A percentile compares a stretch with the other conserved stretches of the same genome.
Conservation (phyloP, 2,113 vertebrate species). For the Pseudopipra pipra region DNA sequence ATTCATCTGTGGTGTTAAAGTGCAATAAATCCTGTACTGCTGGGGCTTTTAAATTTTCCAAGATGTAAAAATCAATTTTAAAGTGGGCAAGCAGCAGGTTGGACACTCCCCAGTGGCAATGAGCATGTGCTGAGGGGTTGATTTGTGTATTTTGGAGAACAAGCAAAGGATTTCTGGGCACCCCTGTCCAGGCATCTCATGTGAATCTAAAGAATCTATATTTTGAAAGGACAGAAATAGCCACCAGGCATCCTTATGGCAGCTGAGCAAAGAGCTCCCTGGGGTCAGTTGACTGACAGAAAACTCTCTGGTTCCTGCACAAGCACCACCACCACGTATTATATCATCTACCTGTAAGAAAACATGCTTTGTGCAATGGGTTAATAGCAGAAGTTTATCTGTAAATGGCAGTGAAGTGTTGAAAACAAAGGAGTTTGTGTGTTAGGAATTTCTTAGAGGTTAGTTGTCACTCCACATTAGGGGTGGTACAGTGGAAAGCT, state of each 20-base stretch:
- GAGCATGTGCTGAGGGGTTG: neutral
- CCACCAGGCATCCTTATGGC: neutral
- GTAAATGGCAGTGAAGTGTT: neutral
- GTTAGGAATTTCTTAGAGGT: neutral
- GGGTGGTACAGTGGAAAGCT: neutral
- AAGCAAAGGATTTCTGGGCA: neutral
- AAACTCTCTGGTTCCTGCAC: neutral
- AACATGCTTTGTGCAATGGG: neutral
- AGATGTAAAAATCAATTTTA: neutral
- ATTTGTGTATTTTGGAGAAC: neutral
- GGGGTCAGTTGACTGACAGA: neutral
- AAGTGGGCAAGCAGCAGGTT: neutral
- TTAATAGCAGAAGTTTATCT: neutral
- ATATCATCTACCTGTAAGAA: neutral
- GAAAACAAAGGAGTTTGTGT: neutral
- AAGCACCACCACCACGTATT: neutral
- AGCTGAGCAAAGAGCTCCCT: neutral
- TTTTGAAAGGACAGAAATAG: neutral
- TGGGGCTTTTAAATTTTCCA: neutral
- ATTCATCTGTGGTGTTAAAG: neutral
- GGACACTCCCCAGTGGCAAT: neutral
- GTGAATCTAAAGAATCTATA: neutral
- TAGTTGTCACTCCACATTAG: neutral
- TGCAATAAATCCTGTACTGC: neutral
- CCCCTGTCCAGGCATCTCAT: neutral